These are phyloP conservation scores for Todiramphus saurophagus DNA, from an alignment of 2,113 vertebrate genomes.

Conservation along the genomic window DNA sequence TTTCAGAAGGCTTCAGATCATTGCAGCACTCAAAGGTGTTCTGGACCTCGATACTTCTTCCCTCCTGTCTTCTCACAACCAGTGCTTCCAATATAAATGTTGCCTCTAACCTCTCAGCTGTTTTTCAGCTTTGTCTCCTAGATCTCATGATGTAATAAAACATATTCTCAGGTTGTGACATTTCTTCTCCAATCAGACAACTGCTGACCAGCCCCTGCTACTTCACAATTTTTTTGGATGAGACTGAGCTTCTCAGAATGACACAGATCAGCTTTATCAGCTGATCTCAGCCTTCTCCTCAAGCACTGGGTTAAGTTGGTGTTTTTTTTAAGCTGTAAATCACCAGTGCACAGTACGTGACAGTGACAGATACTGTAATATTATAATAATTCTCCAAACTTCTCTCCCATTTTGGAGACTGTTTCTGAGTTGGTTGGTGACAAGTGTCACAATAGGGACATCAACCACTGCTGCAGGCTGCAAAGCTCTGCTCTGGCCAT, in stretches of 20 bases:
- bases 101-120: neutral
- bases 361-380: neutral
- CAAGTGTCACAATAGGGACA: neutral
- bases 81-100: neutral
- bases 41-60: neutral
- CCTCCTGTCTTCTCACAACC: neutral
- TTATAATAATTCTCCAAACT: neutral
- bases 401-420: neutral
- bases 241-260: neutral
- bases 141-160: neutral
- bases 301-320: neutral
- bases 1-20: neutral
- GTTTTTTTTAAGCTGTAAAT: neutral
- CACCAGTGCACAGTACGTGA: neutral
- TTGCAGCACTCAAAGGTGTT: neutral
- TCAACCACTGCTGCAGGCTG: neutral
- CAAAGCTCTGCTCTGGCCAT: neutral
- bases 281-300: neutral
- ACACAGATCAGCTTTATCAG: neutral
- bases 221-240: neutral
- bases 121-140: neutral
- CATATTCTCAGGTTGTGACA: neutral
- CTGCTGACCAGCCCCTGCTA: neutral
- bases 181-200: neutral
- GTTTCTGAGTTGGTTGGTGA: neutral